Conservation (phyloP, 2,113 vertebrate genomes). For the Symphodus melops region DNA sequence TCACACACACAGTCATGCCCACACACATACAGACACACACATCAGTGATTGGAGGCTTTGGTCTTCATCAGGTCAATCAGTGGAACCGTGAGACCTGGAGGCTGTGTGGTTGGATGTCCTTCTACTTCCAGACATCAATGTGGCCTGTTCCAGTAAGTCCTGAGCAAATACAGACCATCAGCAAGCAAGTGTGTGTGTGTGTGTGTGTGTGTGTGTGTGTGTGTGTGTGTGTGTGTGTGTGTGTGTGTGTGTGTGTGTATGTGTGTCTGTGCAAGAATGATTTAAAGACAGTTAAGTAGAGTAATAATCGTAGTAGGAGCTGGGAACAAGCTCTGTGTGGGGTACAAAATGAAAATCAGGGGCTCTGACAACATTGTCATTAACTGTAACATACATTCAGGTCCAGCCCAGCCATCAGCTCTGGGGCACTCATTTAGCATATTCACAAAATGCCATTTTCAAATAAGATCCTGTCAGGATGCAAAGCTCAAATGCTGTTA, state of each 20-base stretch:
- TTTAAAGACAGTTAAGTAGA: slow-evolving; percentile 1
- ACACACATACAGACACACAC: slow-evolving; percentile 29
- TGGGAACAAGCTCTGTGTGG: slow-evolving; percentile 71
- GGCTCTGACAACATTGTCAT: slow-evolving; percentile 71
- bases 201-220: slow-evolving; percentile 32
- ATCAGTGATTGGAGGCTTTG: slow-evolving; percentile 71
- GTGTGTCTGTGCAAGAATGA: slow-evolving; percentile 56
- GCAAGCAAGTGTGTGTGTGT: slow-evolving; percentile 28
- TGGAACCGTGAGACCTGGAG: slow-evolving; percentile 69
- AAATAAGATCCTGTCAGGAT: background rate
- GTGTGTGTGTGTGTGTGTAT: slow-evolving; percentile 37
- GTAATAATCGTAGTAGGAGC: slow-evolving; percentile 12
- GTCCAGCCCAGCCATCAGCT: slow-evolving; percentile 44
- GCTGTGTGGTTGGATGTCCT: slow-evolving; percentile 67
- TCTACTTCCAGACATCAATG: slow-evolving; percentile 65
- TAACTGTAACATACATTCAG: slow-evolving; percentile 74
- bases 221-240: slow-evolving; percentile 36
- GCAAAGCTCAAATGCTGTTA: background rate
- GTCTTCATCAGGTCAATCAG: slow-evolving; percentile 78
- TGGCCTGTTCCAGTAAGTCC: slow-evolving; percentile 71
- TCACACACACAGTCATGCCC: slow-evolving; percentile 26
- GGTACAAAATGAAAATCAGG: slow-evolving; percentile 66
- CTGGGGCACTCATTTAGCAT: slow-evolving; percentile 25
- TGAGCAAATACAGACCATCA: slow-evolving; percentile 72
- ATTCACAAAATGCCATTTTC: background rate